Percentiles rank a stretch among this genome's conserved stretches.
These are phyloP conservation scores for Labeo calbasu DNA, from an alignment of 2,797 vertebrate genomes.

Conservation along the genomic window DNA sequence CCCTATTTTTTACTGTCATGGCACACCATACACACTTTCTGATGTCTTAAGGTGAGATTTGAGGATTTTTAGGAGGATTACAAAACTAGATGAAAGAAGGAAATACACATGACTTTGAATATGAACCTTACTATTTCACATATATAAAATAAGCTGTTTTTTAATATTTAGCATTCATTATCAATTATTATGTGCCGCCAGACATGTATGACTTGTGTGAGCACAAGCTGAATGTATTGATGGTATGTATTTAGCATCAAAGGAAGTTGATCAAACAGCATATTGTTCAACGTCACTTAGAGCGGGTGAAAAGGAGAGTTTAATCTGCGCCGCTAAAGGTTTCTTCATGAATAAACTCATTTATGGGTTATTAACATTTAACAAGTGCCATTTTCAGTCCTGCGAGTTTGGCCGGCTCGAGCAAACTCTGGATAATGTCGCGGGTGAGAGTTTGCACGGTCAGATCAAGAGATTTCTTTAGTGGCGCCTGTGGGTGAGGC, in stretches of 20 bases:
- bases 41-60: slow-evolving; percentile 4
- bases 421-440: slow-evolving; percentile 55
- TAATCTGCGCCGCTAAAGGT: slow-evolving; percentile 55
- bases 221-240: slow-evolving; percentile 34
- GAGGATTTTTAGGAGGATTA: background rate
- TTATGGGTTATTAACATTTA: slow-evolving; percentile 66
- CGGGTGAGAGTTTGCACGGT: slow-evolving; percentile 47
- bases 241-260: slow-evolving; percentile 45
- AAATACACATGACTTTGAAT: background rate
- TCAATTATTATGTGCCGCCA: slow-evolving; percentile 9
- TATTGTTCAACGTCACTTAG: slow-evolving; percentile 18
- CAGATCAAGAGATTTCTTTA: slow-evolving; percentile 55
- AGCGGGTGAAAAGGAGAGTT: slow-evolving; percentile 52
- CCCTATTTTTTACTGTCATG: background rate
- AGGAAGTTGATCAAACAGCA: slow-evolving; percentile 20
- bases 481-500: slow-evolving; percentile 43
- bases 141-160: background rate
- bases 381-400: slow-evolving; percentile 61
- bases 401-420: slow-evolving; percentile 42
- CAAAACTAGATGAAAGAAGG: background rate
- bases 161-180: background rate
- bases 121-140: background rate
- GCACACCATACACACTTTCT: background rate
- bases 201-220: slow-evolving; percentile 13
- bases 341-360: slow-evolving; percentile 60